phyloP scores from a whole-genome alignment of 2,888 invertebrate species.

The Oxyteleia sp. region DNA sequence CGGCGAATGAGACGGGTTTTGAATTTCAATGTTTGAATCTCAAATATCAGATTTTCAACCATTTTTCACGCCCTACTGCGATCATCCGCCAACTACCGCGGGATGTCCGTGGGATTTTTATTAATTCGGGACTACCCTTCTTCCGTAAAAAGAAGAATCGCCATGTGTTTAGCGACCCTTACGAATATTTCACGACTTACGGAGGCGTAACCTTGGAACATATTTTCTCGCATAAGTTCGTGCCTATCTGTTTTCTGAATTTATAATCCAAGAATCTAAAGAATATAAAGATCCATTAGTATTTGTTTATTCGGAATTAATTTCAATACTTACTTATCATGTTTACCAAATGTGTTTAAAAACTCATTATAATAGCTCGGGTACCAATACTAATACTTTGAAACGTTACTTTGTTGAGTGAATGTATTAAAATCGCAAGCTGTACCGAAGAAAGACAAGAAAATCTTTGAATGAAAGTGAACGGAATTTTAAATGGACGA shows the following conservation, averaged over 20 bases:
- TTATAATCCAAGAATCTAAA: constrained; percentile 42
- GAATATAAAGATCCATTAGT: background rate
- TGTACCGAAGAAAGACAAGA: constrained; percentile 52
- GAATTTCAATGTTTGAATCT: constrained; percentile 88
- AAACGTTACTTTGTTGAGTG: constrained; percentile 10
- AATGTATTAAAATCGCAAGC: constrained; percentile 21
- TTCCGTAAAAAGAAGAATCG: constrained; percentile 63
- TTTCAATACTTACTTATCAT: background rate
- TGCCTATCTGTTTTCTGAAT: constrained; percentile 32
- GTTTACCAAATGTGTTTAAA: constrained; percentile 4
- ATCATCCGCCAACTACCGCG: constrained; percentile 77
- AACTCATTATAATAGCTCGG: constrained; percentile 20
- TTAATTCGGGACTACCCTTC: constrained; percentile 81
- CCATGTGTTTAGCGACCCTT: constrained; percentile 75
- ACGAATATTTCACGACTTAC: constrained; percentile 66
- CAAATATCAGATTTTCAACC: constrained; percentile 87
- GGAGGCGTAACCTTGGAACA: constrained; percentile 56
- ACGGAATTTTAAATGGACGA: constrained; percentile 78
- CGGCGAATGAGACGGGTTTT: constrained; percentile 85
- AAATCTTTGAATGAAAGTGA: constrained; percentile 76
- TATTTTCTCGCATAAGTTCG: constrained; percentile 54
- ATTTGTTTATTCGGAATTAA: background rate
- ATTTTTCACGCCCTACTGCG: constrained; percentile 86
- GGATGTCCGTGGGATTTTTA: constrained; percentile 83
- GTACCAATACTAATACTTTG: constrained; percentile 13